Evolutionary conservation across 2,113 vertebrate genomes (phyloP).

Genomic region (Gymnogyps californianus): DNA sequence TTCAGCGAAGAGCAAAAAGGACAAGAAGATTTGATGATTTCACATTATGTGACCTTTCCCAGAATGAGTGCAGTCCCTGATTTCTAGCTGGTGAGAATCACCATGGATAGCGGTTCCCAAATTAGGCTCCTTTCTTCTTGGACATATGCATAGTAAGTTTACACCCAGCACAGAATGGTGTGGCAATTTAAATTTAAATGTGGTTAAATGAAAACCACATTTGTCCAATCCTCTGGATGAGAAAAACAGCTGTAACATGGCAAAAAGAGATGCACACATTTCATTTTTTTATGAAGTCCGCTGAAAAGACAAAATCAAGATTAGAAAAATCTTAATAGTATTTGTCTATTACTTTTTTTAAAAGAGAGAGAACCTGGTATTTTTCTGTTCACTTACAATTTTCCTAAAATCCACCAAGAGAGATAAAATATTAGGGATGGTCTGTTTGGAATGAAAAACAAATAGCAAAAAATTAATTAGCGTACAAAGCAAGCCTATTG

Average conservation of each 20-base stretch:
- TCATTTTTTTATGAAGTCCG: not conserved
- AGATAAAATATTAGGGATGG: conserved; percentile 13
- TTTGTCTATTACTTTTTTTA: not conserved
- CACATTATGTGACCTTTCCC: not conserved
- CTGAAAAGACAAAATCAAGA: not conserved
- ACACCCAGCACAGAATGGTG: not conserved
- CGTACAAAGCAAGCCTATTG: not conserved
- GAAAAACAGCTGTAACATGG: not conserved
- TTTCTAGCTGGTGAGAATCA: conserved; percentile 3
- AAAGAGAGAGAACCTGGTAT: not conserved
- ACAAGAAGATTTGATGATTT: not conserved
- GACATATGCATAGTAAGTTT: not conserved
- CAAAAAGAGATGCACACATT: not conserved
- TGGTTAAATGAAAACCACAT: not conserved
- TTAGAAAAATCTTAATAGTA: not conserved
- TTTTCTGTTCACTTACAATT: not conserved
- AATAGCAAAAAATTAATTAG: conserved; percentile 7
- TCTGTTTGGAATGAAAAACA: conserved; percentile 26
- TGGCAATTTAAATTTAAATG: conserved; percentile 24
- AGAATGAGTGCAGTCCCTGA: not conserved
- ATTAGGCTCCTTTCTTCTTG: conserved; percentile 22
- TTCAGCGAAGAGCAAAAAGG: not conserved
- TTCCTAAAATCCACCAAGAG: not conserved
- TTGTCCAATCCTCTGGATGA: not conserved
- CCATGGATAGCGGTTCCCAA: not conserved